A percentile compares a stretch with the other conserved stretches of the same genome.
Conservation (phyloP, 2,113 vertebrate species). For the Oxyruncus cristatus region DNA sequence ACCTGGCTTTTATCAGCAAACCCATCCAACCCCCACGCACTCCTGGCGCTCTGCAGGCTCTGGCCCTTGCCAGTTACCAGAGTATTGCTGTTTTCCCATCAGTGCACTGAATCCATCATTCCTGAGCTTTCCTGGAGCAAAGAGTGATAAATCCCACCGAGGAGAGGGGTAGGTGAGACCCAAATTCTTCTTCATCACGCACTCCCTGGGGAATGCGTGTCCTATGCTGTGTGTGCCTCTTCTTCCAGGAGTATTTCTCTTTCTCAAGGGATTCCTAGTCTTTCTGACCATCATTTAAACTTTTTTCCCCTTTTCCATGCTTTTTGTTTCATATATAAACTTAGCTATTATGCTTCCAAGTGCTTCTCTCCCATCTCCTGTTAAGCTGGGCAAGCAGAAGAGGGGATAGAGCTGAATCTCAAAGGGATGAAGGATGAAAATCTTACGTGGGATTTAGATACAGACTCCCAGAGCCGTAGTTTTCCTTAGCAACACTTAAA, state of each 20-base stretch:
- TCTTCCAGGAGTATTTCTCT: not conserved
- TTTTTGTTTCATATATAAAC: fast-evolving
- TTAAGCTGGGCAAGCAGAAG: not conserved
- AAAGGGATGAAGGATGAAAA: not conserved
- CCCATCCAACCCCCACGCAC: slow-evolving; percentile 35
- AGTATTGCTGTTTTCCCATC: not conserved
- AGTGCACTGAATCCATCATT: slow-evolving; percentile 31
- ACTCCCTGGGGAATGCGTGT: not conserved
- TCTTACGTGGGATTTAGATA: not conserved
- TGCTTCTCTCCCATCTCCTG: not conserved
- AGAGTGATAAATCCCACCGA: not conserved
- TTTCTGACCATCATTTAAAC: not conserved
- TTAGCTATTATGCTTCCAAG: fast-evolving
- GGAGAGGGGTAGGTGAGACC: not conserved
- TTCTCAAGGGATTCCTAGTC: not conserved
- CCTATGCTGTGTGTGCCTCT: fast-evolving
- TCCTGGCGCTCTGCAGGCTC: not conserved
- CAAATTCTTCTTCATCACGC: not conserved
- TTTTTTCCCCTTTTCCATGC: fast-evolving
- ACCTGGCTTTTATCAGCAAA: not conserved
- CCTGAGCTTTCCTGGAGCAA: not conserved
- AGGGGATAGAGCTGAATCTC: not conserved
- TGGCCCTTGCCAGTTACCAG: not conserved
- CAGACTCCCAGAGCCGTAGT: not conserved
- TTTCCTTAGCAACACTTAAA: not conserved